phyloP scores from a whole-genome alignment of 2,888 invertebrate species.

The Furcula furcula region DNA sequence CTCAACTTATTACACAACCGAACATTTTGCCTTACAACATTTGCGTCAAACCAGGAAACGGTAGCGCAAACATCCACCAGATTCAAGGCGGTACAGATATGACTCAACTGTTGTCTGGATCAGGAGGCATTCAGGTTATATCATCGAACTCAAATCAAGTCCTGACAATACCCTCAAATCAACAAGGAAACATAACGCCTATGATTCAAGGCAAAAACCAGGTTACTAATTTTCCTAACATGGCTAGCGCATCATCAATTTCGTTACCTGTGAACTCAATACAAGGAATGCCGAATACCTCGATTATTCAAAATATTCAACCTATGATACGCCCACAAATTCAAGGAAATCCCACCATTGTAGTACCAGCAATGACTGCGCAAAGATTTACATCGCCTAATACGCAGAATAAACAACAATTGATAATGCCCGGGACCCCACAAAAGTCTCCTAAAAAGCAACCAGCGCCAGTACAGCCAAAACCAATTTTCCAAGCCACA shows the following conservation, averaged over 20 bases:
- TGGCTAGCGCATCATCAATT: slow-evolving; percentile 76
- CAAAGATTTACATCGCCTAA: slow-evolving; percentile 71
- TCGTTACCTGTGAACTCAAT: slow-evolving; percentile 73
- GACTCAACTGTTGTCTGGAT: slow-evolving; percentile 67
- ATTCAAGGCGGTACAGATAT: slow-evolving; percentile 68
- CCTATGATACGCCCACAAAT: slow-evolving; percentile 76
- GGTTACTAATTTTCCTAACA: slow-evolving; percentile 70
- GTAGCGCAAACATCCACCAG: slow-evolving; percentile 66
- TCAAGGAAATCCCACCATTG: slow-evolving; percentile 73
- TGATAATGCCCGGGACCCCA: slow-evolving; percentile 61
- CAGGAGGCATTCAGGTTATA: slow-evolving; percentile 76
- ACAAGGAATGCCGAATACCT: slow-evolving; percentile 70
- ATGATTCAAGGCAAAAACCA: slow-evolving; percentile 75
- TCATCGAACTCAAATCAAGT: slow-evolving; percentile 79
- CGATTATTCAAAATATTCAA: slow-evolving; percentile 75
- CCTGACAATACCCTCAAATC: slow-evolving; percentile 69
- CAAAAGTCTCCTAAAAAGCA: slow-evolving; percentile 78
- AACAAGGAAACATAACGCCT: slow-evolving; percentile 56
- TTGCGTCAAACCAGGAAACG: slow-evolving; percentile 72
- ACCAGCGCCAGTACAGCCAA: slow-evolving; percentile 69
- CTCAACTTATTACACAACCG: slow-evolving; percentile 72
- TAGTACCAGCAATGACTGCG: slow-evolving; percentile 70
- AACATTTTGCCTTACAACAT: slow-evolving; percentile 73
- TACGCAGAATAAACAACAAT: slow-evolving; percentile 69
- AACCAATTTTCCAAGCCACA: slow-evolving; percentile 73